Evolutionary conservation across 2,888 invertebrate genomes (phyloP), one percentile per base, ranked within the genome.

Genomic region (Lordiphosa fenestrarum): DNA sequence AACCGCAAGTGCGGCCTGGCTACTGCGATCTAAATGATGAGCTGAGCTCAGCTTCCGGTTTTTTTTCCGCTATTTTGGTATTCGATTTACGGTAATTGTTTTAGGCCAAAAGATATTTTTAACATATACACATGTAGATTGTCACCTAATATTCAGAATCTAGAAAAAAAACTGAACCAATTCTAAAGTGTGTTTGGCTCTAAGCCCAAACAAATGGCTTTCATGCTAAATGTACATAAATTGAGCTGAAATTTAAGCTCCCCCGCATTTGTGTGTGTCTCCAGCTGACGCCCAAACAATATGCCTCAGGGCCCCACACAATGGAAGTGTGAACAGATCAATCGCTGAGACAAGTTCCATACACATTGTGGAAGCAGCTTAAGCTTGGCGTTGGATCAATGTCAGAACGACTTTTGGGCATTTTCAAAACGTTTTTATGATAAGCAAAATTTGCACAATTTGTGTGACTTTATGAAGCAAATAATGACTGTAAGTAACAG

Each of bases 281-380:
- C 67, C 48, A 65, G 65, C 68, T 68, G 54, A 55, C 50, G 52
- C 53, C 55, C 71, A 58, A 68, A 71, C 72, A 74, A 71, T 56
- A 48, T 36, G 56, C 47, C 55, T 53, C 58, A 48, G 72, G 71
- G 62, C 58, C 23, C 60, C 70, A 66, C 71, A 69, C 75, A 73
- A 67, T 69, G 53, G 56, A 80, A 83, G 83, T 83, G 77, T 71
- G 76, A 83, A 80, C 61, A 67, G 64, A 73, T 66, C 66, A 59
- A 73, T 76, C 33, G 53, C 40, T 41, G 35, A 12, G 42, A 65
- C 50, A 15, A 51, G 53, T 40, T 48, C 64, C 35, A 42, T 6
- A 30, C 30, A 30, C 30, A 30, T 30, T 30, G 30, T 30, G 30
- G 65, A 74, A 70, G 58, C 70, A 38, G 70, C 69, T 72, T 74